These are phyloP conservation scores for Antechinus flavipes DNA, from an alignment of 2,113 vertebrate genomes.

Conservation along the genomic window DNA sequence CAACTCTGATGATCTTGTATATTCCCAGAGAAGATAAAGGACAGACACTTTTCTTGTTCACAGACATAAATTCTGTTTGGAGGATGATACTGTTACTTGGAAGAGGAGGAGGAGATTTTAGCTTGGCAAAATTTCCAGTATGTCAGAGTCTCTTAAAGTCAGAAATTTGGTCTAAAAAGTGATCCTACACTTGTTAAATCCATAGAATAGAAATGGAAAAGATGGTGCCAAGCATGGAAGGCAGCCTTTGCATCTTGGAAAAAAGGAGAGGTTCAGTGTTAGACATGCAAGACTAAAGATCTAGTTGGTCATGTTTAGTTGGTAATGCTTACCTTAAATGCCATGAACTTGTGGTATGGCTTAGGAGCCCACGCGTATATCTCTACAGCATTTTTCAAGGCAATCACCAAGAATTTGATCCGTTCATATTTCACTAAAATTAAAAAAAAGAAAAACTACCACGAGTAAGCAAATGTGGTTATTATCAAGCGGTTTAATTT, in stretches of 20 bases:
- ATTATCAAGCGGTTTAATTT: not conserved
- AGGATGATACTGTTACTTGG: not conserved
- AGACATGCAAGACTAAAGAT: not conserved
- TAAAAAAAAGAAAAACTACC: conserved; percentile 70
- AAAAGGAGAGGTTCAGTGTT: not conserved
- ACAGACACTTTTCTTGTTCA: not conserved
- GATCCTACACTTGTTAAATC: not conserved
- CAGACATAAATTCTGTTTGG: not conserved
- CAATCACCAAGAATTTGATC: conserved; percentile 99
- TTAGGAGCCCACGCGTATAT: conserved; percentile 99
- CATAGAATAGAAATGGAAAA: not conserved
- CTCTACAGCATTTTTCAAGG: conserved; percentile 97
- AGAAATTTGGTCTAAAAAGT: not conserved
- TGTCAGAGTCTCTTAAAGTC: not conserved
- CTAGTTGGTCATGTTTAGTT: not conserved
- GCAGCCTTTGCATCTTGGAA: not conserved
- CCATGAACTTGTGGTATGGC: conserved; percentile 99
- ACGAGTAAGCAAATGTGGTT: conserved; percentile 23
- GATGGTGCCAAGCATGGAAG: not conserved
- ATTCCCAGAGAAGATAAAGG: not conserved
- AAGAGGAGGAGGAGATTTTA: not conserved
- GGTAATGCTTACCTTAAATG: conserved; percentile 93
- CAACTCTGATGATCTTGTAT: not conserved
- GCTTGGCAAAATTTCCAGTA: not conserved
- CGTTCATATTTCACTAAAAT: conserved; percentile 97